Evolutionary conservation across 1,140 invertebrate genomes (phyloP), one percentile per base, ranked within the genome.

Genomic region (Limonius californicus): DNA sequence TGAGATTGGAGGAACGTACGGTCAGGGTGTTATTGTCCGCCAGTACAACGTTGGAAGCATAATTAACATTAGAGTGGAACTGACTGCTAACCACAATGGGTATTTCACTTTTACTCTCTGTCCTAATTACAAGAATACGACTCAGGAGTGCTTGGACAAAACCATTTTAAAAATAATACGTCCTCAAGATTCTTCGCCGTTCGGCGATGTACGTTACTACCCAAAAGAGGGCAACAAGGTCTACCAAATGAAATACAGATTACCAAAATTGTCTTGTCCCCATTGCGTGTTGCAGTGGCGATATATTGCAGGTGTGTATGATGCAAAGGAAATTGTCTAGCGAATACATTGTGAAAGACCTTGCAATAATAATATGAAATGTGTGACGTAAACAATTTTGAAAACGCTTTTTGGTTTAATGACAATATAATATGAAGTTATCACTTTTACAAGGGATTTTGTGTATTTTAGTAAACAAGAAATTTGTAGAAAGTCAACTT

Each of bases 101-200:
- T 94, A 87, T 76, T 96, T 95, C 70, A 90, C 95, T 72, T 95
- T 96, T 77, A 82, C 89, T 59, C 69, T 93, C 0, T 97, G 93
- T 72, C 85, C 91, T 3, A 67, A 77, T 62, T 77, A 69, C 63
- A 82, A 80, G 61, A 80, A 80, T 45, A 85, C 85, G 0, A 86
- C 83, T 0, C 87, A 94, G 70, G 82, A 87, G 0, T 95, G 92
- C 68, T 77, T 95, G 19, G 88, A 94, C 71, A 77, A 86, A 65
- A 77, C 92, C 73, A 66, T 90, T 0, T 77, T 95, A 0, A 72
- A 79, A 45, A 76, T 87, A 43, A 77, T 55, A 39, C 68, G 64
- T 62, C 74, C 72, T 14, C 74, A 71, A 68, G 72, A 69, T 32
- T 68, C 59, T 9, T 65, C 72, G 45, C 80, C 82, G n/a, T 62